Percentiles rank a stretch among this genome's conserved stretches.
Conservation (phyloP, 2,113 vertebrate genomes). For the Sebastes fasciatus region DNA sequence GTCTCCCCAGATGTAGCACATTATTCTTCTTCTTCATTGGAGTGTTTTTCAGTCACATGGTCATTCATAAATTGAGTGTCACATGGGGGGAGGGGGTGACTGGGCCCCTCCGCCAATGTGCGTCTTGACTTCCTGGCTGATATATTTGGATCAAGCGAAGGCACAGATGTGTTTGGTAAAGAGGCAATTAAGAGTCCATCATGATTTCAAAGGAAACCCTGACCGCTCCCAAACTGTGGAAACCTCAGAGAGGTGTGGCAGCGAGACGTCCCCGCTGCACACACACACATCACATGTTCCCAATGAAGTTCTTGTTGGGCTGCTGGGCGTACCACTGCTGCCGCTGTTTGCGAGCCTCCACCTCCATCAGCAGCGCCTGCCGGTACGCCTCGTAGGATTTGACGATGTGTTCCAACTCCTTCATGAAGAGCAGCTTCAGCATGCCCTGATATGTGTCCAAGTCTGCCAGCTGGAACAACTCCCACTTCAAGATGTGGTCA, state of each 20-base stretch:
- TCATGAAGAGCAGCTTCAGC: conserved; percentile 99
- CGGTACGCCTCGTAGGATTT: conserved; percentile 97
- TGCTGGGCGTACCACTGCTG: conserved; percentile 96
- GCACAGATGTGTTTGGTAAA: conserved; percentile 79
- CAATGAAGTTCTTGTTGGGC: conserved; percentile 89
- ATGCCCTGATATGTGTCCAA: conserved; percentile 99
- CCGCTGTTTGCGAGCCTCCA: conserved; percentile 93
- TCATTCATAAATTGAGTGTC: conserved; percentile 52
- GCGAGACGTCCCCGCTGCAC: background rate
- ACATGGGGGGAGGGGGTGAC: background rate
- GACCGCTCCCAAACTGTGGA: conserved; percentile 66
- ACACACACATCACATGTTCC: conserved; percentile 78
- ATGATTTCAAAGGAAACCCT: conserved; percentile 54
- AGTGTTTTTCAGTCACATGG: conserved; percentile 45
- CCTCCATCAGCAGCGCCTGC: conserved; percentile 92
- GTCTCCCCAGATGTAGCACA: conserved; percentile 41
- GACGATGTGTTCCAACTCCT: conserved; percentile 98
- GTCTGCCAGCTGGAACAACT: conserved; percentile 98
- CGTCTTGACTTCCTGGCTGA: conserved; percentile 53
- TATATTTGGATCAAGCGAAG: conserved; percentile 81
- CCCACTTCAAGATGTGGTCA: conserved; percentile 99
- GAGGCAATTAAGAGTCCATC: conserved; percentile 65
- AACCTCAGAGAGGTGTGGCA: conserved; percentile 63
- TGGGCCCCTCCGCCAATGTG: background rate
- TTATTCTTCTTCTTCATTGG: conserved; percentile 56